phyloP scores from a whole-genome alignment of 2,113 vertebrate species.

The Melanostigma gelatinosum region DNA sequence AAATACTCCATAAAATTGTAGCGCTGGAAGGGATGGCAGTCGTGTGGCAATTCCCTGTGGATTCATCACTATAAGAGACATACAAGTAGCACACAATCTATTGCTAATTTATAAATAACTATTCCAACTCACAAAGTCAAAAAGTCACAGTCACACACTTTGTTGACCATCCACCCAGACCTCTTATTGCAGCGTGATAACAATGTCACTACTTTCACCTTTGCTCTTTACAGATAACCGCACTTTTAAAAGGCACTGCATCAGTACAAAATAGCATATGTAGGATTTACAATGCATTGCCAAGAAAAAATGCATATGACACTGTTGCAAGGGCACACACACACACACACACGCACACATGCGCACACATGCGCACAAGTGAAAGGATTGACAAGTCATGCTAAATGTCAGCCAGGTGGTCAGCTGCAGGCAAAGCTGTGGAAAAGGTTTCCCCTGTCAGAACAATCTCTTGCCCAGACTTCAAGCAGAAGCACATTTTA shows the following conservation, averaged over 20 bases:
- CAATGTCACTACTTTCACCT: neutral
- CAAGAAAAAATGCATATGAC: neutral
- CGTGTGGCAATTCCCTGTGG: neutral
- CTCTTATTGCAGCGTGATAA: neutral
- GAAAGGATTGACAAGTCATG: constrained; percentile 34
- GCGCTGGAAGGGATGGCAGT: neutral
- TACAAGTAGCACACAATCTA: neutral
- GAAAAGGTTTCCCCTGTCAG: constrained; percentile 67
- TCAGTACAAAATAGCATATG: neutral
- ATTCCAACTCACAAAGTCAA: neutral
- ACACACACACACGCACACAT: neutral
- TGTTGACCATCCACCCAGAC: neutral
- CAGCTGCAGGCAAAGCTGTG: constrained; percentile 56
- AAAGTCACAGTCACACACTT: neutral
- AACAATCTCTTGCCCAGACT: constrained; percentile 48
- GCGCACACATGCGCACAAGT: neutral
- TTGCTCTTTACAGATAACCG: neutral
- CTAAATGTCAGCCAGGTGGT: constrained; percentile 68
- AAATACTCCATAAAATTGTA: neutral
- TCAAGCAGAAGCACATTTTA: constrained; percentile 29
- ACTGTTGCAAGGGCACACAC: neutral
- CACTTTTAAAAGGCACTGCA: neutral
- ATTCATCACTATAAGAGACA: neutral
- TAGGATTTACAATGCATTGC: neutral
- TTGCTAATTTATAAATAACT: neutral